Conservation (phyloP, 2,797 vertebrate species). For the Thamnophis elegans region DNA sequence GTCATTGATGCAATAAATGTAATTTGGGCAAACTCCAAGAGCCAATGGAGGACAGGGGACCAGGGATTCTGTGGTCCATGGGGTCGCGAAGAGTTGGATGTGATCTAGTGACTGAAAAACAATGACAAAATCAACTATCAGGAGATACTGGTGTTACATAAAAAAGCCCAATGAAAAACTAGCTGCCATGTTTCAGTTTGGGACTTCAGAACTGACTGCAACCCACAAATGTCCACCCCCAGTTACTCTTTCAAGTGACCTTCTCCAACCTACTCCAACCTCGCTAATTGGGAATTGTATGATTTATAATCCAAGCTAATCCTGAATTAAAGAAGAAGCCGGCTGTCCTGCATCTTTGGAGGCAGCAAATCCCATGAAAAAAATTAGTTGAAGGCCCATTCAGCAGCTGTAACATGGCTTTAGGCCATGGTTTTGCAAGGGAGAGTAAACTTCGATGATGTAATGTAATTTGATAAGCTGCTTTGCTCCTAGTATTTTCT, state of each 20-base stretch:
- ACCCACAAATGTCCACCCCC: not conserved
- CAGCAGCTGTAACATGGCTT: constrained; percentile 2
- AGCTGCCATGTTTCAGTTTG: not conserved
- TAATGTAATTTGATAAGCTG: constrained; percentile 21
- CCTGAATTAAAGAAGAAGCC: not conserved
- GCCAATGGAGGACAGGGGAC: no score
- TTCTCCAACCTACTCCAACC: not conserved
- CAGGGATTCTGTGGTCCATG: not conserved
- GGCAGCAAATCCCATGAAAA: not conserved
- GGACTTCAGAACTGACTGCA: not conserved
- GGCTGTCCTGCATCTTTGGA: not conserved
- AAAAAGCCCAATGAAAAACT: not conserved
- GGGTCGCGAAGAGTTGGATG: not conserved
- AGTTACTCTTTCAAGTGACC: not conserved
- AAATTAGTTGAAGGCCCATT: constrained; percentile 24
- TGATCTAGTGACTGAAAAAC: not conserved
- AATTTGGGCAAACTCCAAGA: no score
- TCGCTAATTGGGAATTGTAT: not conserved
- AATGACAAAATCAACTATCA: not conserved
- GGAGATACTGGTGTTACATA: not conserved
- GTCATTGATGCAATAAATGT: no score
- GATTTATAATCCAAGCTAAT: not conserved
- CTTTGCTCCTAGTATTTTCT: constrained; percentile 6
- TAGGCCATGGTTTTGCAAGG: constrained; percentile 10
- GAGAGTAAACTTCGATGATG: constrained; percentile 7